Conservation (phyloP, 2,888 invertebrate species). For the Drosophila neotestacea region DNA sequence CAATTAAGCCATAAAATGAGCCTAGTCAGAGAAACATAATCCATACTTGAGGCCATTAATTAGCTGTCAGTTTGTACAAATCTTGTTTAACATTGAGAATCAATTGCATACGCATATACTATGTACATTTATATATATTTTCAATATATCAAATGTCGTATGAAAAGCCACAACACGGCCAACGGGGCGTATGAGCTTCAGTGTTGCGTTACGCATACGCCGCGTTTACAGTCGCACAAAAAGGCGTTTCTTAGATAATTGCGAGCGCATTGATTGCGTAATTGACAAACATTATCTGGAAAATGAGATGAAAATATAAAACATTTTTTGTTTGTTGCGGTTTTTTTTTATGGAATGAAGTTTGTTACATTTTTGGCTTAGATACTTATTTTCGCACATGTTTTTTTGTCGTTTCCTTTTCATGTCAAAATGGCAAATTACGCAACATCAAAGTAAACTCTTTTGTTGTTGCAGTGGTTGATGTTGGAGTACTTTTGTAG, state of each 20-base stretch:
- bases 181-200: slow-evolving; percentile 52
- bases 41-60: slow-evolving; percentile 37
- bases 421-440: slow-evolving; percentile 21
- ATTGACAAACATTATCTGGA: slow-evolving; percentile 23
- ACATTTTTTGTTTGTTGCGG: slow-evolving; percentile 34
- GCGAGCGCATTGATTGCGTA: slow-evolving; percentile 38
- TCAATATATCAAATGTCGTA: slow-evolving; percentile 20
- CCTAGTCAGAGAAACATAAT: slow-evolving; percentile 14
- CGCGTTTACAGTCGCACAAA: slow-evolving; percentile 18
- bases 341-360: slow-evolving; percentile 14
- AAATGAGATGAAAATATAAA: slow-evolving; percentile 37
- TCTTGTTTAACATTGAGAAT: slow-evolving; percentile 39
- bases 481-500: slow-evolving; percentile 24
- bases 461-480: slow-evolving; percentile 35
- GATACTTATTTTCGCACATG: slow-evolving; percentile 25
- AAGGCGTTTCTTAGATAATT: slow-evolving; percentile 22
- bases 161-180: slow-evolving; percentile 16
- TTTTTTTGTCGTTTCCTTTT: slow-evolving; percentile 23
- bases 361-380: slow-evolving; percentile 40
- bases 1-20: slow-evolving; percentile 19
- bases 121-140: not conserved
- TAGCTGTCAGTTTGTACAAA: slow-evolving; percentile 16
- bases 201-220: slow-evolving; percentile 50
- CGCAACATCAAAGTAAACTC: slow-evolving; percentile 47
- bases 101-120: slow-evolving; percentile 10